A percentile compares a stretch with the other conserved stretches of the same genome.
Evolutionary conservation across 2,797 vertebrate genomes (phyloP).

Genomic region (Hemibagrus guttatus): DNA sequence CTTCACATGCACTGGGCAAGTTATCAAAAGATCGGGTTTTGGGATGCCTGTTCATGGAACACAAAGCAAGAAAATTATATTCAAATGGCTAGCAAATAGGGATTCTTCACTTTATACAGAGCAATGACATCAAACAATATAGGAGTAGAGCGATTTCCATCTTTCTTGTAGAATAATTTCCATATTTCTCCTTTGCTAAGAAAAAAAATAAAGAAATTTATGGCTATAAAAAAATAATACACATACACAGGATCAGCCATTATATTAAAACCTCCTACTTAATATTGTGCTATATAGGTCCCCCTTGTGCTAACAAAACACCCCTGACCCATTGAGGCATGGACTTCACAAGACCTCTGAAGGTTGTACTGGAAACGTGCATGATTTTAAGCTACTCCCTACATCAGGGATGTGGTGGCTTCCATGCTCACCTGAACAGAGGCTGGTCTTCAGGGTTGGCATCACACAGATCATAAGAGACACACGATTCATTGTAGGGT

Average conservation of each 20-base stretch:
- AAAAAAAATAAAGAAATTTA: background rate
- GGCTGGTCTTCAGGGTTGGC: conserved; percentile 86
- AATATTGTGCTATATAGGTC: too few relatives aligned
- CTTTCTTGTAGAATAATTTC: background rate
- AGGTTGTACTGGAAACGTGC: background rate
- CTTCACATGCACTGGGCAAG: conserved; percentile 88
- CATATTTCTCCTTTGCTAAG: background rate
- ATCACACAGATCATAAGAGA: conserved; percentile 87
- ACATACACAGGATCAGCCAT: too few relatives aligned
- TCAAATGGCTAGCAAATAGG: background rate
- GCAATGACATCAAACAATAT: background rate
- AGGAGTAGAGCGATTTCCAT: background rate
- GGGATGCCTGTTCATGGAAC: conserved; percentile 76
- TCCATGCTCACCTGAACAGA: conserved; percentile 86
- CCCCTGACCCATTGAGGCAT: too few relatives aligned
- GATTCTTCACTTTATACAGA: background rate
- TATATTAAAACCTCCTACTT: too few relatives aligned
- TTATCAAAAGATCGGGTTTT: conserved; percentile 98
- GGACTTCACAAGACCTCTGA: too few relatives aligned
- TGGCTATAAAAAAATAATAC: too few relatives aligned
- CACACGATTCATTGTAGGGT: conserved; percentile 89
- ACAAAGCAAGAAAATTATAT: background rate
- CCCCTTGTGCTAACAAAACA: too few relatives aligned
- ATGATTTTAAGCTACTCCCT: background rate
- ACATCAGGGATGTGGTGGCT: conserved; percentile 21